Evolutionary conservation across 2,113 vertebrate genomes (phyloP).

Genomic region (Melanerpes formicivorus): DNA sequence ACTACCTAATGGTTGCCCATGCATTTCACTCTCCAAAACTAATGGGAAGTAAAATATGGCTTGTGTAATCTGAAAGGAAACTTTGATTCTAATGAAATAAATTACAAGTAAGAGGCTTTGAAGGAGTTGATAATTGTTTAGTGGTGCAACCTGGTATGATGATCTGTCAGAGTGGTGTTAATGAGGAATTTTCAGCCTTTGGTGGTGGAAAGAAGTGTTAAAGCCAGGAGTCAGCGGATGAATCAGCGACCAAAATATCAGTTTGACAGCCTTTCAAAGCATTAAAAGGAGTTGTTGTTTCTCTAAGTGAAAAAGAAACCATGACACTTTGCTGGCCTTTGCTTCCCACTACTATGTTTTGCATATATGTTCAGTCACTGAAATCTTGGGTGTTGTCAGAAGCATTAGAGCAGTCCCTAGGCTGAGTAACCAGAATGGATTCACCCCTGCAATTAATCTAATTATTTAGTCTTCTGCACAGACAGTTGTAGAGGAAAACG

Average conservation of each 20-base stretch:
- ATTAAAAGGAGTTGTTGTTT: neutral
- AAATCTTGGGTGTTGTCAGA: neutral
- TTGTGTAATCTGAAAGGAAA: neutral
- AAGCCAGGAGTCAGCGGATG: neutral
- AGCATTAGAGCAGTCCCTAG: neutral
- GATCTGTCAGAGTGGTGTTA: neutral
- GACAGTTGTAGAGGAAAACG: neutral
- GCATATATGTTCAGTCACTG: neutral
- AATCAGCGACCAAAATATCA: neutral
- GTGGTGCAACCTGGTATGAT: neutral
- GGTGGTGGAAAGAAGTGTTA: neutral
- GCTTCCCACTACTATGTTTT: neutral
- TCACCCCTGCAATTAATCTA: neutral
- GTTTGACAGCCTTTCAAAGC: neutral
- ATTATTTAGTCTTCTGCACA: neutral
- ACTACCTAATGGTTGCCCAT: neutral
- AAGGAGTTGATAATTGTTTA: neutral
- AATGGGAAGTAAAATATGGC: neutral
- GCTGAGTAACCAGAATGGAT: neutral
- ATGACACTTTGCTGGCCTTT: neutral
- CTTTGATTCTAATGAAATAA: neutral
- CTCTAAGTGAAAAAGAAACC: neutral
- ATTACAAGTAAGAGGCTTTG: neutral
- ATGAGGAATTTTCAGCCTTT: conserved; percentile 7
- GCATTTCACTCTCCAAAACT: neutral